phyloP scores from a whole-genome alignment of 37 sponge, comb jelly and placozoan species.

The Agelas oroides region DNA sequence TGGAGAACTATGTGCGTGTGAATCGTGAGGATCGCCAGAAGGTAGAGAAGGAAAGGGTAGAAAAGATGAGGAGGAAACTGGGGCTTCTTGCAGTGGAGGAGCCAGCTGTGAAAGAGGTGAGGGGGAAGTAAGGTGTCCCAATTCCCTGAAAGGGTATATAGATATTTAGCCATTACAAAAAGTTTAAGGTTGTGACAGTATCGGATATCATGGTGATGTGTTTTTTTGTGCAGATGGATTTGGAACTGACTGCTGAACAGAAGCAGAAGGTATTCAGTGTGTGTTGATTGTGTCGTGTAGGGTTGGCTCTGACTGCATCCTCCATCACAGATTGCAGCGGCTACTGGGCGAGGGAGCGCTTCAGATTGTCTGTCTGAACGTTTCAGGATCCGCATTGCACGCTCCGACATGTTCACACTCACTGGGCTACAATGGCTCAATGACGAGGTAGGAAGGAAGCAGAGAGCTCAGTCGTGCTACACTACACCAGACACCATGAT shows the following conservation, averaged over 20 bases:
- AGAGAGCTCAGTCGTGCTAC: no score
- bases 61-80: neutral
- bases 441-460: conserved; percentile 96
- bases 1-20: neutral
- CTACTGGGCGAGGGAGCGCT: neutral
- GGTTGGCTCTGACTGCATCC: neutral
- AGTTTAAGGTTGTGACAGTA: no score
- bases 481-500: no score
- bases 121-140: no score
- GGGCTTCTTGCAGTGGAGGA: neutral
- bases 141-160: no score
- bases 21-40: conserved; percentile 16
- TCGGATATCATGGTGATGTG: no score
- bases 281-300: neutral
- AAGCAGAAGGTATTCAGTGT: conserved; percentile 14
- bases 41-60: conserved; percentile 34
- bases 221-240: neutral
- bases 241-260: conserved; percentile 1
- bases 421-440: conserved; percentile 83
- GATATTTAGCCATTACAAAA: no score
- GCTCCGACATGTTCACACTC: conserved; percentile 80
- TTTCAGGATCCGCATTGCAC: conserved; percentile 59
- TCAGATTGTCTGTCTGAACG: conserved; percentile 49
- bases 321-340: neutral
- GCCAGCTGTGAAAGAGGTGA: neutral